Evolutionary conservation across 2,888 invertebrate genomes (phyloP).

Genomic region (Ctena decussata): DNA sequence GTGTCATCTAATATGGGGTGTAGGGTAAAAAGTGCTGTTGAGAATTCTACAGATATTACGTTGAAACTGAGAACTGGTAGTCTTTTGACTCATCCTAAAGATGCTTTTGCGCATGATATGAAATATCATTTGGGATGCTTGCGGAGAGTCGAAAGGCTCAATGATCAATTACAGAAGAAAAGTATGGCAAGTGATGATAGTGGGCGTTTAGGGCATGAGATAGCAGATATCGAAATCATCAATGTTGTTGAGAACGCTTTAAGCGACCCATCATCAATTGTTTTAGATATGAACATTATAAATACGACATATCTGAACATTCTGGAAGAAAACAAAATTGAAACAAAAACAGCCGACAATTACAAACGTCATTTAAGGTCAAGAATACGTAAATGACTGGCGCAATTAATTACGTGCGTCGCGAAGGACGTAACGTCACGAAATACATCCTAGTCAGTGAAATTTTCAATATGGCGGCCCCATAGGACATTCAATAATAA

Average conservation of each 20-base stretch:
- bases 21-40: not conserved
- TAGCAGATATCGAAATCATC: not conserved
- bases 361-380: not conserved
- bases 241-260: not conserved
- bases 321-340: not conserved
- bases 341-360: not conserved
- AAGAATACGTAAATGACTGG: too few relatives aligned
- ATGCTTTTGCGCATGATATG: not conserved
- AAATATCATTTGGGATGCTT: not conserved
- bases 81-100: not conserved
- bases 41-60: not conserved
- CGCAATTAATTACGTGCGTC: too few relatives aligned
- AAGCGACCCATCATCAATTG: not conserved
- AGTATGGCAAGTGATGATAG: not conserved
- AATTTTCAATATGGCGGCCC: too few relatives aligned
- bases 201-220: not conserved
- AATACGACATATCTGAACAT: conserved; percentile 8
- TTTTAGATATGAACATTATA: not conserved
- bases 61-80: not conserved
- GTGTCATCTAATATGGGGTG: not conserved
- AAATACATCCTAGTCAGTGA: too few relatives aligned
- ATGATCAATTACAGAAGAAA: not conserved
- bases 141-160: not conserved
- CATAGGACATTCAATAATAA: too few relatives aligned
- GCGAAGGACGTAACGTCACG: too few relatives aligned